Base-by-base conservation (phyloP, 2,113 vertebrate species). In the Morone chrysops region DNA sequence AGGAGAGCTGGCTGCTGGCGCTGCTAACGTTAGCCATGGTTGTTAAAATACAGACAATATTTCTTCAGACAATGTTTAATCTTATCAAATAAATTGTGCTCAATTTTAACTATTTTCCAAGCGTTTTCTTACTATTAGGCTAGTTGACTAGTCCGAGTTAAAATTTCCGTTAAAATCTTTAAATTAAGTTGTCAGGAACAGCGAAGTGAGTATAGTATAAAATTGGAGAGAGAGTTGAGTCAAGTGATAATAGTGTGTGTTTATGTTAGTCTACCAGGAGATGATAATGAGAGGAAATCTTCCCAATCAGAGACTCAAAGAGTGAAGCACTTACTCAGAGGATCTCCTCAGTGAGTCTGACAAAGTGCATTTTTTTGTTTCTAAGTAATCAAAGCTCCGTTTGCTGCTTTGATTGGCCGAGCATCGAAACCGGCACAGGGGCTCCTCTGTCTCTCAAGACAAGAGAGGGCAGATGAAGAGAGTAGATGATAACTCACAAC, bases 331-430 rank as follows among this genome's bases (percentile, higher is more conserved):
- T 65, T 12, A 10, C 41, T 56, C 56, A 36, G 38, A 73, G 65
- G 60, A 36, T 70, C 68, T 84, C 17, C 10, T 69, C 59, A 22
- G 62, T 22, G 14, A 50, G 74, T 65, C 68, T 14, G 53, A 56
- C 63, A 20, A 59, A 75, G 36, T 51, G 82, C 61, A 63, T 61
- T 31, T 48, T 80, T 48, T 0, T 53, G 79, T 82, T 69, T 72
- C 66, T 78, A 14, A 80, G 87, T 59, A 85, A 91, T 87, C 84
- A 91, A 41, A 83, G 76, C 41, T 0, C 45, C 0, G 7, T 50
- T 56, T 82, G 68, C 51, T 54, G 65, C 76, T 75, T 31, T 87
- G 81, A 89, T 87, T 87, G 72, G 66, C 56, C 6, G 20, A 81
- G 65, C n/a, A 16, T 62, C 50, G 22, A 38, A 66, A 69, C 4